These are phyloP conservation scores for Verasper variegatus DNA, from an alignment of 2,113 vertebrate species.

Conservation along the genomic window DNA sequence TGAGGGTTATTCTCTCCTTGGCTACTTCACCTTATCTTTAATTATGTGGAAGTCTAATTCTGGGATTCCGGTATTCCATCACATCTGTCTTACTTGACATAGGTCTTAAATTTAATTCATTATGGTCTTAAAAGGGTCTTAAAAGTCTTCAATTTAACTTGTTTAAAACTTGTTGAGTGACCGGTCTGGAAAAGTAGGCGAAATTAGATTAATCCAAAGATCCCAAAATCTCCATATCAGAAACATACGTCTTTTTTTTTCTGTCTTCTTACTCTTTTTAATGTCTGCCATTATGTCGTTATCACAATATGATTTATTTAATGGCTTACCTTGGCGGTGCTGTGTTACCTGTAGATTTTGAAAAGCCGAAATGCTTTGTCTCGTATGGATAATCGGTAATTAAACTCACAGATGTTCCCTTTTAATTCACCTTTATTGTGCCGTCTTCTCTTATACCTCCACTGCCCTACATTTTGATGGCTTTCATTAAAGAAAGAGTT, in stretches of 20 bases:
- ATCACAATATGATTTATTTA: neutral
- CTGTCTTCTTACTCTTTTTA: neutral
- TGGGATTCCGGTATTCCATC: too few species aligned
- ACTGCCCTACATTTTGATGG: conserved; percentile 14
- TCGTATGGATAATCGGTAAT: neutral
- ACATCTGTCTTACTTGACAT: too few species aligned
- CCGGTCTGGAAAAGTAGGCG: neutral
- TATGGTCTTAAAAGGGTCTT: too few species aligned
- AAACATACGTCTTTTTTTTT: neutral
- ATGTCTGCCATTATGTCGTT: conserved; percentile 3
- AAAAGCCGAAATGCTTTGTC: neutral
- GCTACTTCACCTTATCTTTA: too few species aligned
- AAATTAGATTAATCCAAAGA: neutral
- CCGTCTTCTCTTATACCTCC: neutral
- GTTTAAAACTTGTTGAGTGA: too few species aligned
- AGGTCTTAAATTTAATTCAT: too few species aligned
- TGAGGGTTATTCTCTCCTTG: too few species aligned
- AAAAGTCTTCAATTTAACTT: too few species aligned
- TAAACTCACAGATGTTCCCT: neutral
- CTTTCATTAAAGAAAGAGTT: conserved; percentile 21
- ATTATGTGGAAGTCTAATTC: too few species aligned
- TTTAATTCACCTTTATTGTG: conserved; percentile 10
- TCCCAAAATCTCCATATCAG: neutral
- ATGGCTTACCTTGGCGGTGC: neutral
- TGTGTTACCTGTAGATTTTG: neutral